These are phyloP conservation scores for Chrysopa pallens DNA, from an alignment of 1,140 invertebrate species.

Conservation along the genomic window DNA sequence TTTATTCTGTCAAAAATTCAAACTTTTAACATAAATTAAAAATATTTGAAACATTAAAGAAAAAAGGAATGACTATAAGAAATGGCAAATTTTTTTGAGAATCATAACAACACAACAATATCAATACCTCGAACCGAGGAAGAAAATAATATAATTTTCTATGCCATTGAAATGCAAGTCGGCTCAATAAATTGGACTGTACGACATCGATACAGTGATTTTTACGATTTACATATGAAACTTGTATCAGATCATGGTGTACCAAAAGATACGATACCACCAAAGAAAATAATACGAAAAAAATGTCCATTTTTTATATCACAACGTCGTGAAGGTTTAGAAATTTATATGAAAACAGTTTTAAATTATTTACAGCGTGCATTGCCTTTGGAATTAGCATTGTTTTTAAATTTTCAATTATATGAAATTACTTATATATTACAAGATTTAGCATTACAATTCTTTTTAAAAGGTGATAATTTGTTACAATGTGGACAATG, in stretches of 20 bases:
- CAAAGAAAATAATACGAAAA: slow-evolving; percentile 62
- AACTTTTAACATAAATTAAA: too few species aligned
- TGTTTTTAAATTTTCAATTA: slow-evolving; percentile 62
- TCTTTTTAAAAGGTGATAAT: slow-evolving; percentile 48
- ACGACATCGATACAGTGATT: slow-evolving; percentile 74
- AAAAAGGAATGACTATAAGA: background rate
- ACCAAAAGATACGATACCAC: slow-evolving; percentile 67
- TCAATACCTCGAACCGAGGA: slow-evolving; percentile 34
- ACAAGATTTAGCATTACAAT: slow-evolving; percentile 53
- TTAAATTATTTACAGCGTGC: slow-evolving; percentile 51
- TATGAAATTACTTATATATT: slow-evolving; percentile 70
- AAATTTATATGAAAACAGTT: slow-evolving; percentile 62
- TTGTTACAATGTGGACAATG: slow-evolving; percentile 35
- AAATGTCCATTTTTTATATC: slow-evolving; percentile 65
- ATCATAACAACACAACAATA: slow-evolving; percentile 34
- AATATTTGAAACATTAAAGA: too few species aligned
- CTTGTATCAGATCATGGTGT: slow-evolving; percentile 60
- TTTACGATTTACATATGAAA: slow-evolving; percentile 69
- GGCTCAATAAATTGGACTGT: slow-evolving; percentile 62
- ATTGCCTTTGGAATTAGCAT: slow-evolving; percentile 54
- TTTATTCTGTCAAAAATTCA: too few species aligned
- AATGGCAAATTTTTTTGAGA: slow-evolving; percentile 44
- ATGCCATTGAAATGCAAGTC: slow-evolving; percentile 46
- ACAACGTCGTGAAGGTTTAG: slow-evolving; percentile 55
- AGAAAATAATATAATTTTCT: slow-evolving; percentile 39